Evolutionary conservation across 53 echinoderm and acorn worm species (phyloP), one percentile per base, ranked within the genome.

Genomic region (Paracentrotus lividus): DNA sequence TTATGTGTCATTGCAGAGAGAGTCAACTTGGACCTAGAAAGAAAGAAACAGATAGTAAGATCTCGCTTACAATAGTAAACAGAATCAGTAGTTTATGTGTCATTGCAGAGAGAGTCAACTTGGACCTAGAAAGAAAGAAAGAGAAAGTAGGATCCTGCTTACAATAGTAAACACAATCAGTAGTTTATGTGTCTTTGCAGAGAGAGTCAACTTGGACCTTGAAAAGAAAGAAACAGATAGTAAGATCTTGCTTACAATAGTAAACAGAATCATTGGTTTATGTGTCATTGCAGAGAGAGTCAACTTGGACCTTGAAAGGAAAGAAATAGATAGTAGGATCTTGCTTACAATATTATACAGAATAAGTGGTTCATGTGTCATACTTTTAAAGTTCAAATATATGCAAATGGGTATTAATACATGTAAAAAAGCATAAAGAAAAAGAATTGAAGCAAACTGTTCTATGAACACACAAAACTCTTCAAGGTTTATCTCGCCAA

Each of bases 281-380:
- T 24, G 59, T n/a, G n/a, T n/a, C n/a, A 23, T 24, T 59, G 20
- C 20, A 0, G 21, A 10, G 0, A 57, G 20, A 7, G 57, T 21
- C 16, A n/a, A n/a, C 99, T n/a, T 96, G 94, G 20, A 99, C 96
- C 99, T 99, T 24, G 47, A 60, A 1, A 5, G n/a, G 9, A 81
- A 81, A 12, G 18, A 14, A 36, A 40, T 14, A 27, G 10, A 27
- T 29, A 64, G 10, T 64, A 7, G 64, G 10, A n/a, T 59, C 23
- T 24, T n/a, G 59, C 59, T 24, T 4, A 7, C 2, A 59, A 59
- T 24, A 24, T 24, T 23, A 59, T 3, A 59, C 1, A 7, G 59
- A 2, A 59, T 23, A n/a, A 24, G 23, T 7, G n/a, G 23, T 24
- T 54, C 7, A n/a, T 24, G 59, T n/a, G n/a, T n/a, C n/a, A 23